Base-by-base conservation (phyloP, 2,888 invertebrate genomes). In the Vandiemenella viatica region DNA sequence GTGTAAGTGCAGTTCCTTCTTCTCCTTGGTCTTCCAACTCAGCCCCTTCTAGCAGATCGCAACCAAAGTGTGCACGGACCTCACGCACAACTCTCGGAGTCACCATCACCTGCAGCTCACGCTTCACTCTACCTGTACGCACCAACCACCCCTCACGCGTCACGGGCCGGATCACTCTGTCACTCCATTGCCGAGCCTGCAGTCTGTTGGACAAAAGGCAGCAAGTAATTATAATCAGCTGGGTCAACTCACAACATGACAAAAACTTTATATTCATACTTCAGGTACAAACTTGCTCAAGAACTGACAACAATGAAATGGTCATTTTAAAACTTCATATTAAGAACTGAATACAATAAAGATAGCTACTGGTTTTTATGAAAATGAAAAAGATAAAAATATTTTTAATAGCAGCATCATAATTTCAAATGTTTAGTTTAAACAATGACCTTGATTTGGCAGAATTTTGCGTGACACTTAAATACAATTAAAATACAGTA, bases 21-120 rank as follows among this genome's bases (percentile, higher is more conserved):
- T 91, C 92, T 0, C 97, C 97, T 68, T 98, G 97, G 68, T 98
- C 93, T 68, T 98, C 97, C 40, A 98, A 65, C 64, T 98, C 97
- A 0, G 96, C 97, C 1, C 97, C 97, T 68, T 96, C 96, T 23
- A 98, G 67, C 37, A 73, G 68, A 0, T 79, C 71, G 62, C 96
- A 96, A 64, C 84, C 80, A 66, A 95, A 96, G 66, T 95, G 92
- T 5, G 76, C 72, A 13, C 89, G 74, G 17, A 84, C 95, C 74
- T 96, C 96, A 55, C 76, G 74, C 5, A 82, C 80, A 1, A 97
- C 97, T 46, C 81, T 74, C 0, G 93, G 93, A 0, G 96, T 96
- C 20, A 96, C 90, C 61, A 93, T 78, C 79, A 93, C 80, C 59
- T 85, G 80, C 58, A 92, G 77, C 3, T 75, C 76, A 57, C 87